Evolutionary conservation across 2,113 vertebrate genomes (phyloP).

Genomic region (Phoenicopterus ruber): DNA sequence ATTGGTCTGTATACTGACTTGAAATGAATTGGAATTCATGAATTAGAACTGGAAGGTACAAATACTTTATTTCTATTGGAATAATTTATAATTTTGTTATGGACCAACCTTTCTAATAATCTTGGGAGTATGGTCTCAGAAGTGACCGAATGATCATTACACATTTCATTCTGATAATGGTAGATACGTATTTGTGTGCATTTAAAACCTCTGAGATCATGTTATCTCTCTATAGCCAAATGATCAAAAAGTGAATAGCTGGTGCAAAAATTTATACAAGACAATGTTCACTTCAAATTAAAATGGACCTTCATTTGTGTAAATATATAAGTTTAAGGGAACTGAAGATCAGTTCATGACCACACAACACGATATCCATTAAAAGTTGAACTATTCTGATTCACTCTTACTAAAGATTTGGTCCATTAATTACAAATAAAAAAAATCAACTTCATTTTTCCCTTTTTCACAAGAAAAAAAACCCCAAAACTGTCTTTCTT

Average conservation of each 20-base stretch:
- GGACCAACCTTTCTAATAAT: background rate
- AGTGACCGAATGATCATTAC: background rate
- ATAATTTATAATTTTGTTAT: background rate
- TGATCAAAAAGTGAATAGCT: background rate
- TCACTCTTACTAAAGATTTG: background rate
- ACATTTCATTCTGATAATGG: background rate
- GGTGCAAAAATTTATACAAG: background rate
- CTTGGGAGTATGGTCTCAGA: background rate
- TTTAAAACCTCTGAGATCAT: background rate
- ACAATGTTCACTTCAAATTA: background rate
- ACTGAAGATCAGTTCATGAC: background rate
- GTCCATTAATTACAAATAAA: background rate
- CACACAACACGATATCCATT: too few species aligned
- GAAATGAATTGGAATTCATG: background rate
- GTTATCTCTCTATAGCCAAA: background rate
- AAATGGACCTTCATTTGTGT: background rate
- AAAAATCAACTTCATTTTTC: background rate
- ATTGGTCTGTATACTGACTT: background rate
- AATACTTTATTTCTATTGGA: constrained; percentile 4
- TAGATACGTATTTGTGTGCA: background rate
- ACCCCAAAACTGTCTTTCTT: background rate
- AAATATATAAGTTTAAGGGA: background rate
- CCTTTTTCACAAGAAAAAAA: background rate
- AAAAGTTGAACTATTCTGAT: background rate
- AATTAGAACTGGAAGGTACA: background rate